Evolutionary conservation across 2,888 invertebrate genomes (phyloP), one percentile per base, ranked within the genome.

Genomic region (Cyclophora albipunctata): DNA sequence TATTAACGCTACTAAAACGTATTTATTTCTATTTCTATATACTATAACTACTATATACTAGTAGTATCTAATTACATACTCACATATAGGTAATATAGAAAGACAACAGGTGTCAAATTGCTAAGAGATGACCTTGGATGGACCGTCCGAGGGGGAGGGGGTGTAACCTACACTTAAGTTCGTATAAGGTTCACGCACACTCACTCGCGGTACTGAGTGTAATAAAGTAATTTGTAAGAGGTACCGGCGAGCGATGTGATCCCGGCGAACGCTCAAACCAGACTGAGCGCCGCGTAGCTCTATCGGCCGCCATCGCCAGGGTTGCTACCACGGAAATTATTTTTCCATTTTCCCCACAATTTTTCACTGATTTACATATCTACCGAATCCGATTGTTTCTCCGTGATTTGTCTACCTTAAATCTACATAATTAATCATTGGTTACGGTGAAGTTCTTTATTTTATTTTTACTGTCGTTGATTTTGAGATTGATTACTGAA

Each of bases 21-120:
- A 20, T 20, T 20, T 20, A 20, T 20, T 20, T 20, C 20, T 20
- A 20, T 2, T 20, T 20, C 20, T 20, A 20, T 20, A 20, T 20
- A 20, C 20, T 20, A 20, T 20, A 20, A 2, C 20, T 20, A 20
- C 20, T 20, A 20, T 20, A 20, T 20, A 20, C 20, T 20, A 20
- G 20, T 20, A 20, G 20, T 20, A 20, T 20, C 20, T 20, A 20
- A 20, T 69, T 70, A 81, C 76, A 68, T 81, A 82, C 80, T 48
- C 57, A 61, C 60, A 57, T 43, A 67, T 76, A 70, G 20, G 20
- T 73, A 77, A 67, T 74, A 73, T 72, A 73, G 69, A 74, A 73
- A 78, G 69, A 78, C 76, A 84, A 85, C 84, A 84, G 81, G 83
- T 84, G 83, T 80, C 80, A 75, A 80, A 71, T 73, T 74, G 73